These are phyloP conservation scores for Tenrec ecaudatus DNA, from an alignment of 2,113 vertebrate genomes.

Conservation along the genomic window DNA sequence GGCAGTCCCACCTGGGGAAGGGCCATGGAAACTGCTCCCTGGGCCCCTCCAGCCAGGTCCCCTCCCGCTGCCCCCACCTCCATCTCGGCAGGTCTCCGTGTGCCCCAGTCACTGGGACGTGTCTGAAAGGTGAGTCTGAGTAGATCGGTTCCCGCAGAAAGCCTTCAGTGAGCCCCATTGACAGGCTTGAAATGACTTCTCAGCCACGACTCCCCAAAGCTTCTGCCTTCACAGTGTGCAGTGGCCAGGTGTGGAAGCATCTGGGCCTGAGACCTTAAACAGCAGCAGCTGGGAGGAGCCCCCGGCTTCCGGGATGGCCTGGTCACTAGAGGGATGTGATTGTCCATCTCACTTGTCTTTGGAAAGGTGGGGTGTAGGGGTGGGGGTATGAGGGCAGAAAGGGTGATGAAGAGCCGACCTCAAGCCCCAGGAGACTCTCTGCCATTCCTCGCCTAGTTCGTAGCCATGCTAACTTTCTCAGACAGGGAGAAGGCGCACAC, in stretches of 20 bases:
- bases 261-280: not conserved
- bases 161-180: not conserved
- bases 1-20: not conserved
- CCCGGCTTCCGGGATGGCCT: not conserved
- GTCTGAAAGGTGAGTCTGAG: not conserved
- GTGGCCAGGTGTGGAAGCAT: rapidly evolving
- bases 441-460: no score
- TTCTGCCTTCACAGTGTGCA: not conserved
- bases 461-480: not conserved
- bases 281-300: not conserved
- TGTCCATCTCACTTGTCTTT: not conserved
- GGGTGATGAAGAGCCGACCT: not conserved
- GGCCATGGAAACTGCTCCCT: not conserved
- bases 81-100: rapidly evolving
- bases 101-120: not conserved
- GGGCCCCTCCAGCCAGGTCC: not conserved
- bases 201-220: not conserved
- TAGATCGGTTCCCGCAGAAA: not conserved
- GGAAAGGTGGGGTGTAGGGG: not conserved
- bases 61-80: not conserved
- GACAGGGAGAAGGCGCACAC: not conserved
- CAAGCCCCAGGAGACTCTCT: not conserved
- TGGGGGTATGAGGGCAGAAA: no score
- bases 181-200: not conserved
- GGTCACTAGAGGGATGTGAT: not conserved